phyloP scores from a whole-genome alignment of 2,113 vertebrate genomes.

The Pollimyrus isidori region DNA sequence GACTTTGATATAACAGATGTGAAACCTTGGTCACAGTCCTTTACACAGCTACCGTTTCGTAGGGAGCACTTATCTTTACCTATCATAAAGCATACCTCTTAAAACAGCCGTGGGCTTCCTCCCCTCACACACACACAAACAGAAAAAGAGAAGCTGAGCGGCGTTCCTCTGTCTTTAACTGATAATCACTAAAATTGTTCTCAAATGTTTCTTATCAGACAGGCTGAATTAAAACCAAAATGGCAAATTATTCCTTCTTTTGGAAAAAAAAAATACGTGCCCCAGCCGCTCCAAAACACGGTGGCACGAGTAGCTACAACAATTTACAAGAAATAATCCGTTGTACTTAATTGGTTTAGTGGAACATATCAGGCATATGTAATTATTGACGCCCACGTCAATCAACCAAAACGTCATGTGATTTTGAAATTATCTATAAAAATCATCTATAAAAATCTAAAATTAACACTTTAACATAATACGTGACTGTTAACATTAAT shows the following conservation, averaged over 20 bases:
- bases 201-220: too few species aligned
- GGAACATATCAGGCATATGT: neutral
- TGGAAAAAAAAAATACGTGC: neutral
- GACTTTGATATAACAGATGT: slow-evolving; percentile 26
- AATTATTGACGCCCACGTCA: neutral
- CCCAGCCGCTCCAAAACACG: neutral
- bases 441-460: neutral
- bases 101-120: neutral
- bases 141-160: neutral
- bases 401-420: neutral
- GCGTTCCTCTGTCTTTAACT: neutral
- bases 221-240: neutral
- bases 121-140: neutral
- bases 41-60: slow-evolving; percentile 8
- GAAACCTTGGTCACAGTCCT: slow-evolving; percentile 8
- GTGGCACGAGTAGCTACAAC: neutral
- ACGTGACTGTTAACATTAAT: neutral
- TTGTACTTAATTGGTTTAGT: neutral
- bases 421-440: neutral
- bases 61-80: neutral
- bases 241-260: neutral
- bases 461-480: neutral
- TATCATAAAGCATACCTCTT: neutral
- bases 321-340: neutral
- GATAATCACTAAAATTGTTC: too few species aligned